Evolutionary conservation across 2,888 invertebrate genomes (phyloP), one percentile per base, ranked within the genome.

Genomic region (Diadromus collaris): DNA sequence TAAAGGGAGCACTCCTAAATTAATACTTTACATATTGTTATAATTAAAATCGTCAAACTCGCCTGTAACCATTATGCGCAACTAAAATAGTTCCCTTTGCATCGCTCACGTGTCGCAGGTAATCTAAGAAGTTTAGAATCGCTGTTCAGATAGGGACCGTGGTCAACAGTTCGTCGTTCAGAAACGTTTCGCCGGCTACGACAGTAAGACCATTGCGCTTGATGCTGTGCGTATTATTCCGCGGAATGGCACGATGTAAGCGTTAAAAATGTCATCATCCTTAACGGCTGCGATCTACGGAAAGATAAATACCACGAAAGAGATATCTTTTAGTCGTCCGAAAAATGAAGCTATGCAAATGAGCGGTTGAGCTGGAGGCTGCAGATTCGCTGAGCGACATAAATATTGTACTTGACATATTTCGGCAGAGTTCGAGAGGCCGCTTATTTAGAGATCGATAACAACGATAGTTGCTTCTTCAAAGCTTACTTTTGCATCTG

Each of bases 371-470:
- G 46, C 7, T 7, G 6, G 46, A n/a, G 6, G 46, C 7, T 41
- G 13, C 19, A 29, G 19, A 24, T 29, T 51, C 13, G 38, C 38
- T 10, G 16, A 38, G 16, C 6, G 19, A n/a, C 34, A 10, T 60
- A 19, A 34, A 61, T 61, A 41, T 75, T 16, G 46, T 64, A 80
- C 80, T 65, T 78, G 81, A 44, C 51, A 38, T 48, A 82, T 79
- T 68, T 82, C 71, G 7, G 63, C 63, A 24, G 65, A 32, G 21
- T 64, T 68, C 1, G 10, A 21, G 10, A 78, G 19, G 7, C 76
- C 78, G 41, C 78, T 75, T 7, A 78, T 80, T 70, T 79, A 65
- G 7, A 81, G 34, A 54, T 81, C 74, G 13, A 79, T 70, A 44
- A 67, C 56, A 16, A 79, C 54, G 16, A 27, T 6, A 34, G 19